These are phyloP conservation scores for Etheostoma cragini DNA, from an alignment of 2,113 vertebrate species.

Conservation along the genomic window DNA sequence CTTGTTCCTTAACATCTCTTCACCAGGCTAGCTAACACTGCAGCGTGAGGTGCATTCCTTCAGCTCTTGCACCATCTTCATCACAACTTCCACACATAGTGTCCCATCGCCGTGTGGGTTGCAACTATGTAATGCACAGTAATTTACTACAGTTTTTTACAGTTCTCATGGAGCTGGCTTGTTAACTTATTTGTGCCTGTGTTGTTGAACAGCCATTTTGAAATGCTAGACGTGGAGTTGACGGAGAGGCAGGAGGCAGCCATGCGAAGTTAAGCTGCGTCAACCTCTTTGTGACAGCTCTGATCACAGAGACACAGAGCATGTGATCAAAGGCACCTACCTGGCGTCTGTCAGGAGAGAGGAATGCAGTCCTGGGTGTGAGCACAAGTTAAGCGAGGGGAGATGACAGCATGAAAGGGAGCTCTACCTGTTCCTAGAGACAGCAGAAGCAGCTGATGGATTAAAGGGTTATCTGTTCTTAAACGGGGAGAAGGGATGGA, in stretches of 20 bases:
- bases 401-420: conserved; percentile 50
- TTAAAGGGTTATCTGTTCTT: conserved; percentile 61
- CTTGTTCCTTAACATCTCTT: neutral
- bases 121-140: neutral
- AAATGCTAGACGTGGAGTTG: conserved; percentile 14
- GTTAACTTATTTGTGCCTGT: conserved; percentile 41
- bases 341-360: conserved; percentile 46
- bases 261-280: neutral
- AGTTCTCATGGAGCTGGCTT: conserved; percentile 20
- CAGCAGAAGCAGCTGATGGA: conserved; percentile 50
- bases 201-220: conserved; percentile 52
- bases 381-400: neutral
- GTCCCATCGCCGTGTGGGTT: conserved; percentile 5
- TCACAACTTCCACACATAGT: neutral
- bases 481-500: conserved; percentile 21
- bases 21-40: neutral
- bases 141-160: conserved; percentile 9
- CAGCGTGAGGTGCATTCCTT: neutral
- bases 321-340: conserved; percentile 59
- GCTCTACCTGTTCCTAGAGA: conserved; percentile 30
- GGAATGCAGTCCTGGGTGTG: conserved; percentile 18
- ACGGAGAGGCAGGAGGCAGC: conserved; percentile 23
- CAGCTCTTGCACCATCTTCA: conserved; percentile 13
- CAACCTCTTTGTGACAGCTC: conserved; percentile 41
- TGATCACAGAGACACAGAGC: conserved; percentile 38